phyloP scores from a whole-genome alignment of 2,797 vertebrate species.

The Mormyrus hasselquistii region DNA sequence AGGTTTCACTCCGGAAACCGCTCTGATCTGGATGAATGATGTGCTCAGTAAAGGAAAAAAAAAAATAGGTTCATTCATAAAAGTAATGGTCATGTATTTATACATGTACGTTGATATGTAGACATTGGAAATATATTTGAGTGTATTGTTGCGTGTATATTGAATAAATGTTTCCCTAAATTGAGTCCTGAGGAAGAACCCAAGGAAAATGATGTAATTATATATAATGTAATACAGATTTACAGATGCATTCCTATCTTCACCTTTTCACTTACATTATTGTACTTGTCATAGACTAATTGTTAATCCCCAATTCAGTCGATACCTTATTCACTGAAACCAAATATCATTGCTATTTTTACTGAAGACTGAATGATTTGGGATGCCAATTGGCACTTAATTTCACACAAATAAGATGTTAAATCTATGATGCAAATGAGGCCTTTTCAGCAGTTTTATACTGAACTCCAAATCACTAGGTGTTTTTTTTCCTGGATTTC shows the following conservation, averaged over 20 bases:
- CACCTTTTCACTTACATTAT: background rate
- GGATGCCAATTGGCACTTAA: background rate
- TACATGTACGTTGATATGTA: background rate
- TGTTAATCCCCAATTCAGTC: background rate
- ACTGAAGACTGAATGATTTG: background rate
- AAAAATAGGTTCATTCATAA: background rate
- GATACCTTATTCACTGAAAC: background rate
- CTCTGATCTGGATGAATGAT: constrained; percentile 9
- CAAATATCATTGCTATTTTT: background rate
- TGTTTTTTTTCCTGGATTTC: background rate
- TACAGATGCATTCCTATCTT: background rate
- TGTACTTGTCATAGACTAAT: background rate
- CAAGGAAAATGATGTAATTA: background rate
- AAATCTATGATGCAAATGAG: background rate
- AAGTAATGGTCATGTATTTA: background rate
- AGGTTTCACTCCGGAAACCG: constrained; percentile 1
- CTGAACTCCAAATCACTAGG: background rate
- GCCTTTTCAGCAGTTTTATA: background rate
- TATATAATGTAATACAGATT: background rate
- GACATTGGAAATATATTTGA: background rate
- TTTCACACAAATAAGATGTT: background rate
- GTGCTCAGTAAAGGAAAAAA: background rate
- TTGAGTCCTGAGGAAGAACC: background rate
- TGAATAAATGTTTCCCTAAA: constrained; percentile 4
- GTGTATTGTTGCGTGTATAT: background rate